Percentiles rank a stretch among this genome's conserved stretches.
phyloP scores from a whole-genome alignment of 2,797 vertebrate species.

The Perdix hodgsoniae region DNA sequence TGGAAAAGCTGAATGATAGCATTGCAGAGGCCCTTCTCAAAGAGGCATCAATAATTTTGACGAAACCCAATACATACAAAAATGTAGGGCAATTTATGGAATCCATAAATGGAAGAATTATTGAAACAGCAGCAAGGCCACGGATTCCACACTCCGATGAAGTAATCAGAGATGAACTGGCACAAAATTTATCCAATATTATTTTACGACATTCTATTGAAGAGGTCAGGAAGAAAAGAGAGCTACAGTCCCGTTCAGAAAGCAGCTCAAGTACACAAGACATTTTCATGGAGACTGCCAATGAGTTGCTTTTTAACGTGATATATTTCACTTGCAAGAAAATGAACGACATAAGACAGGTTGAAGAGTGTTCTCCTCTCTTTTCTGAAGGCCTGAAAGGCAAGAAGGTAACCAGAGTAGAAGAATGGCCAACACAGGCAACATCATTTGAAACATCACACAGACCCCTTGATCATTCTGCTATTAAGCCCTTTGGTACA shows the following conservation, averaged over 20 bases:
- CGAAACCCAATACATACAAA: slow-evolving; percentile 83
- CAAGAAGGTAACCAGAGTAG: slow-evolving; percentile 58
- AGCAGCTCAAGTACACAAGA: slow-evolving; percentile 71
- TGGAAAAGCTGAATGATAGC: slow-evolving; percentile 86
- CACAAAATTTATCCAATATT: slow-evolving; percentile 88
- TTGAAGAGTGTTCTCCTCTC: slow-evolving; percentile 76
- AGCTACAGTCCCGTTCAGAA: slow-evolving; percentile 76
- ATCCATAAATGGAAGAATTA: slow-evolving; percentile 87
- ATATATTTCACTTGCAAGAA: slow-evolving; percentile 91
- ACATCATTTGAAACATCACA: slow-evolving; percentile 39
- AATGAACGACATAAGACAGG: slow-evolving; percentile 84
- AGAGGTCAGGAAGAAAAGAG: slow-evolving; percentile 86
- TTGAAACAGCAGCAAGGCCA: slow-evolving; percentile 86
- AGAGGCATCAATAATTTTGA: slow-evolving; percentile 88
- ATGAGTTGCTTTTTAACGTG: slow-evolving; percentile 88
- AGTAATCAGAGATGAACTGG: slow-evolving; percentile 85
- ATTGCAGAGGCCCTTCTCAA: slow-evolving; percentile 89
- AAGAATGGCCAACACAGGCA: slow-evolving; percentile 72
- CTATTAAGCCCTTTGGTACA: background rate
- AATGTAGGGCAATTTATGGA: slow-evolving; percentile 89
- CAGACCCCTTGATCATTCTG: background rate
- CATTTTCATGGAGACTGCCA: slow-evolving; percentile 86
- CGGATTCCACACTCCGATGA: slow-evolving; percentile 81
- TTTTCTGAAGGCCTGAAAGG: slow-evolving; percentile 67
- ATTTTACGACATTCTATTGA: slow-evolving; percentile 91